Base-by-base conservation (phyloP, 1,140 invertebrate genomes). In the Rhyzopertha dominica region DNA sequence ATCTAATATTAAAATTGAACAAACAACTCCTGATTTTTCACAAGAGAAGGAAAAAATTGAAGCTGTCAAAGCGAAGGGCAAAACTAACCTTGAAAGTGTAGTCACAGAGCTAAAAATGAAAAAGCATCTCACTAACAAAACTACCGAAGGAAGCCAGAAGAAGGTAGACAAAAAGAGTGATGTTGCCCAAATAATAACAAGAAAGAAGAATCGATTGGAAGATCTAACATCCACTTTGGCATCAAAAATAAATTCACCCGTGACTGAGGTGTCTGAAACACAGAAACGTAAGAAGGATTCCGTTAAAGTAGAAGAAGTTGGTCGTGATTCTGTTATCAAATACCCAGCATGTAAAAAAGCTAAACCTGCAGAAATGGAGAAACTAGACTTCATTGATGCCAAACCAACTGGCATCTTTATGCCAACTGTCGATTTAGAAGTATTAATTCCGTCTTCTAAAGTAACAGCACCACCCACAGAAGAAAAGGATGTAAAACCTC, bases 351-450 rank as follows among this genome's bases (percentile, higher is more conserved):
- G 70, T 7, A 73, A 72, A 63, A 64, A 69, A 4, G 69, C 70
- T 56, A 68, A 50, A 31, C 53, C 58, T 2, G 42, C 71, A 5
- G 72, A 76, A 43, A 52, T 54, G 8, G 72, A 74, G 56, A 72
- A 69, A 58, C 47, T 55, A 28, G 68, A 72, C 43, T 44, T 49
- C 35, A 49, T 63, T 13, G 68, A 69, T 46, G 59, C 73, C 47
- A 72, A 74, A 46, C 77, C 77, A 1, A 79, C 78, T 0, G 78
- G 78, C 10, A 76, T 80, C 49, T 80, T 80, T 62, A 75, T 79
- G 52, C 74, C 77, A 0, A 78, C 77, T 5, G 63, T 79, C 20
- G 76, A 79, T 58, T 63, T 79, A 36, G 77, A 79, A 67, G 71
- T 78, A n/a, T n/a, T n/a, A n/a, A n/a, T n/a, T n/a, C n/a, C n/a